Base-by-base conservation (phyloP, 1,140 invertebrate genomes). In the Cardiocondyla obscurior region DNA sequence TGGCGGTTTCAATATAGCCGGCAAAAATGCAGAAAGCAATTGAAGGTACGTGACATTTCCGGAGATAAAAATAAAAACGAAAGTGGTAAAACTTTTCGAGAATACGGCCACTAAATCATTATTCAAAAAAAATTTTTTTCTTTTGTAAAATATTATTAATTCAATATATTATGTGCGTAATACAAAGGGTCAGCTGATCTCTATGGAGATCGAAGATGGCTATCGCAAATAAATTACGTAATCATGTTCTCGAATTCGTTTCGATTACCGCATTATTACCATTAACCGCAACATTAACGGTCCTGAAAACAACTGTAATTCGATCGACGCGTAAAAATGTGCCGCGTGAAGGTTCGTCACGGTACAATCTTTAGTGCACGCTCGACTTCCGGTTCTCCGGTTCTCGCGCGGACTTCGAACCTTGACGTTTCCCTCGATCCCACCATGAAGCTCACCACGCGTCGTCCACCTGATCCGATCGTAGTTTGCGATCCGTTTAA, bases 381-480 rank as follows among this genome's bases (percentile, higher is more conserved):
- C 22, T 67, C 44, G 22, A 67, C 33, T 67, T 77, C 16, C 62
- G 30, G 74, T 77, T 51, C 60, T 67, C 74, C 74, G 25, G 67
- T 67, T 67, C n/a, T n/a, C 60, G 22, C 22, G 22, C 22, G 46
- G 46, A 67, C 33, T 49, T 46, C 6, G 74, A 49, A 39, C 46
- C 14, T 30, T 42, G 62, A 69, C 46, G 30, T 67, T 55, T 62
- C 53, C n/a, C 19, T 49, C 51, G 36, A 57, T 36, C 74, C 42
- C 60, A 77, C 74, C 22, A 58, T 77, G 28, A 14, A 46, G 3
- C 30, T 44, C 1, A 22, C 16, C 73, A 4, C 28, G 67, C 67
- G 49, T 19, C 7, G 5, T 72, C 39, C 39, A 81, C 36, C 51
- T 36, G 25, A 53, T n/a, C 39, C 65, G n/a, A 70, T 44, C 30